A percentile compares a stretch with the other conserved stretches of the same genome.
These are phyloP conservation scores for Melanotaenia boesemani DNA, from an alignment of 2,797 vertebrate genomes.

Conservation along the genomic window DNA sequence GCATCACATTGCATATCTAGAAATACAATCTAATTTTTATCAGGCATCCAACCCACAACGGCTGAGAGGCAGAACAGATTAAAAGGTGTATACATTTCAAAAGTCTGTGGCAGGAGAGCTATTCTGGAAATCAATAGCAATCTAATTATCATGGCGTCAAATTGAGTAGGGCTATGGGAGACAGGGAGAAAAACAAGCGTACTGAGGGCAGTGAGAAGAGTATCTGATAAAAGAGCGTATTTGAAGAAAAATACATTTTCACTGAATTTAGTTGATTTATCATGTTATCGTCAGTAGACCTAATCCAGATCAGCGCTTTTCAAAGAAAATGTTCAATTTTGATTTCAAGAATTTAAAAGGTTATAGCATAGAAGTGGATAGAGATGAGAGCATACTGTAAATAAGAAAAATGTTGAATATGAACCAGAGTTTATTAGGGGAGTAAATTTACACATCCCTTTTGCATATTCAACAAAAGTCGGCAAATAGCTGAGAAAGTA, in stretches of 20 bases:
- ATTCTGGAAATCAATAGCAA: conserved; percentile 79
- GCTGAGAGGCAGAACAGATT: conserved; percentile 75
- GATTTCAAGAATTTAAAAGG: no score
- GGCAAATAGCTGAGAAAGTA: no score
- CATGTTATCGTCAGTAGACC: conserved; percentile 7
- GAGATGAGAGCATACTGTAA: no score
- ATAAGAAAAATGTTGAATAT: no score
- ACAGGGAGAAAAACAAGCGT: conserved; percentile 43
- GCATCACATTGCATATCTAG: conserved; percentile 64
- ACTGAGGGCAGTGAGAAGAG: conserved; percentile 21
- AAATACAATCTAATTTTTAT: conserved; percentile 75
- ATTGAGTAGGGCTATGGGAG: conserved; percentile 73
- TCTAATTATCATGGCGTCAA: conserved; percentile 77
- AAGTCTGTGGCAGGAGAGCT: conserved; percentile 70
- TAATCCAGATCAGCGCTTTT: no score
- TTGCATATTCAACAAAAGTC: no score
- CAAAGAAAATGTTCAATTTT: no score
- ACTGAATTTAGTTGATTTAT: conserved; percentile 12
- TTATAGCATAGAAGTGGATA: no score
- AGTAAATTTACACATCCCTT: no score
- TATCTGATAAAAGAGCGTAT: conserved; percentile 23
- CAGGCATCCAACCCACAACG: conserved; percentile 67
- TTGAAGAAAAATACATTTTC: conserved; percentile 5
- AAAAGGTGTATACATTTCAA: conserved; percentile 82
- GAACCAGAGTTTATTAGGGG: no score